Evolutionary conservation across 2,113 vertebrate genomes (phyloP).

Genomic region (Gymnobelideus leadbeateri): DNA sequence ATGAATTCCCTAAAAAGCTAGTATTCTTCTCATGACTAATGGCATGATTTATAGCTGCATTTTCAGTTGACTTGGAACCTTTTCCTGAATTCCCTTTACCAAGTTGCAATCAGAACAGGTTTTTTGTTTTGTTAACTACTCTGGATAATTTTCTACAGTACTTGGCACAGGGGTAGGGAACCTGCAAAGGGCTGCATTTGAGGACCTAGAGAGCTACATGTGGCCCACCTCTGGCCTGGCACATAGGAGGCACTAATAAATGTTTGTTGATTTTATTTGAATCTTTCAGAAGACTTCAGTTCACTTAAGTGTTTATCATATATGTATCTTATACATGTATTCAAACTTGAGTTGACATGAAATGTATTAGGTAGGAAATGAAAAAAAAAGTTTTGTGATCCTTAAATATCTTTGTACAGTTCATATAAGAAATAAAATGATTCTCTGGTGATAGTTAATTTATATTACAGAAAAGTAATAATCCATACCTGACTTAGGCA

Average conservation of each 20-base stretch:
- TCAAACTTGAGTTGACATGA: constrained; percentile 27
- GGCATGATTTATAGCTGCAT: constrained; percentile 40
- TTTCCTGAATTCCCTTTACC: not conserved
- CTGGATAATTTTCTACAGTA: not conserved
- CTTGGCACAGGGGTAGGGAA: not conserved
- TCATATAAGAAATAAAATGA: not conserved
- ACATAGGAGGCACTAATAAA: not conserved
- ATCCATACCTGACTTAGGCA: not conserved
- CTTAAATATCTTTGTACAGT: constrained; percentile 5
- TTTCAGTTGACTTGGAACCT: constrained; percentile 46
- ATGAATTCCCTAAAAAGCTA: constrained; percentile 15
- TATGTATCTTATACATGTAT: not conserved
- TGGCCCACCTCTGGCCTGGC: not conserved
- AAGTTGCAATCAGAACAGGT: not conserved
- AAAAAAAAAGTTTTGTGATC: constrained; percentile 29
- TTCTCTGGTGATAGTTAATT: not conserved
- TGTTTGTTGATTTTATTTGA: constrained; percentile 9
- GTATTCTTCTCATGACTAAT: not conserved
- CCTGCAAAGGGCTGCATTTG: too few relatives aligned
- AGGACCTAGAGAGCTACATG: too few relatives aligned
- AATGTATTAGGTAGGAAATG: not conserved
- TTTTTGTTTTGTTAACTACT: not conserved
- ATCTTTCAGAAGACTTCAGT: not conserved
- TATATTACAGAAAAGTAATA: not conserved
- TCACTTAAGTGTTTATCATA: constrained; percentile 35